phyloP scores from a whole-genome alignment of 2,113 vertebrate genomes.

The Oncorhynchus masou region DNA sequence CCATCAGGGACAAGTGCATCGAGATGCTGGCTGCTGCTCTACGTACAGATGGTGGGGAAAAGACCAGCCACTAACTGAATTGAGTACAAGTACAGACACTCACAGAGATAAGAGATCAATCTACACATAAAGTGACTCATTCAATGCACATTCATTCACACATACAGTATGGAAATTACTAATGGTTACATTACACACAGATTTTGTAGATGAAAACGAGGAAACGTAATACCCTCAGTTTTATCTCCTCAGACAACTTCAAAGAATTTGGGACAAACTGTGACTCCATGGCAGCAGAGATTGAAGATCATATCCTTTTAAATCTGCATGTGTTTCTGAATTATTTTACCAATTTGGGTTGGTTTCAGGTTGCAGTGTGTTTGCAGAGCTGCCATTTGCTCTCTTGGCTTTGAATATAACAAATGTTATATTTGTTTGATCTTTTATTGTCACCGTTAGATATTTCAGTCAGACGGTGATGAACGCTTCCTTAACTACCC shows the following conservation, averaged over 20 bases:
- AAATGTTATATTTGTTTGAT: too few relatives aligned
- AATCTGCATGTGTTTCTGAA: background rate
- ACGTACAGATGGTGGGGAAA: slow-evolving; percentile 83
- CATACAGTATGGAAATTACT: too few relatives aligned
- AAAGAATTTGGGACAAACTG: slow-evolving; percentile 88
- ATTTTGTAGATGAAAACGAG: background rate
- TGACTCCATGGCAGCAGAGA: slow-evolving; percentile 90
- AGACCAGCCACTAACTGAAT: too few relatives aligned
- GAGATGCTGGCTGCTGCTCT: slow-evolving; percentile 89
- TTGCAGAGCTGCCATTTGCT: background rate
- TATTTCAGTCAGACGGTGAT: background rate
- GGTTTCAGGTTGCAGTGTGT: background rate
- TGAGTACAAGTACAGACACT: too few relatives aligned
- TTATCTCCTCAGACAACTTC: slow-evolving; percentile 79
- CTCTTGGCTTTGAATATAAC: too few relatives aligned
- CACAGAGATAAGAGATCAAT: too few relatives aligned
- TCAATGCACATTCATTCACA: too few relatives aligned
- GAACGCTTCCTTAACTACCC: slow-evolving; percentile 58
- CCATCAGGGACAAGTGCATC: slow-evolving; percentile 91
- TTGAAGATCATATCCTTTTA: slow-evolving; percentile 96
- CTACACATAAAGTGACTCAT: too few relatives aligned
- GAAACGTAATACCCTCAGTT: background rate
- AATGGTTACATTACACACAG: background rate
- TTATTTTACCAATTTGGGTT: background rate
- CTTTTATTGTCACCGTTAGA: background rate